Evolutionary conservation across 2,797 vertebrate genomes (phyloP), one percentile per base, ranked within the genome.

Genomic region (Lophotriccus pileatus): DNA sequence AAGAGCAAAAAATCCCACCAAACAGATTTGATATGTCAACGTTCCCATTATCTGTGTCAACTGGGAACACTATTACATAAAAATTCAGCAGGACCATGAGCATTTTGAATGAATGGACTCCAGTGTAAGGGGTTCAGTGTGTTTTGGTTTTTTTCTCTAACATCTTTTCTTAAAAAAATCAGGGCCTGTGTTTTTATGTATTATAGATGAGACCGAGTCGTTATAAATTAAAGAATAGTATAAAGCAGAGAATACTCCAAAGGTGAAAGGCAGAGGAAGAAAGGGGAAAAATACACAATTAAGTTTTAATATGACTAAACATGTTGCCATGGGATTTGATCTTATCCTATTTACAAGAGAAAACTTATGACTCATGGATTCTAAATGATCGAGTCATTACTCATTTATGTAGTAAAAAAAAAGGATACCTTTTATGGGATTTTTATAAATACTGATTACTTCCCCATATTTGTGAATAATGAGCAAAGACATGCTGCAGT

Each of bases 351-450:
- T 97, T 94, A 80, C 96, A 95, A 95, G 91, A 93, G 86, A 93
- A 95, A 89, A 93, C 91, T 95, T 96, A 96, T 97, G 97, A 97
- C 95, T 97, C 97, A 97, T 93, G 90, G 68, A 79, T 95, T 92
- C 95, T 96, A 96, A 94, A 96, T 97, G 87, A 96, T 96, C 52
- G 1, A 97, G 94, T 85, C 92, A 95, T 97, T 97, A 94, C 80
- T 93, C 95, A 96, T 92, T 95, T 94, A 66, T 47, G 84, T 89
- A 96, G 82, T 89, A 85, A 95, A 97, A 94, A 90, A 96, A 96
- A 83, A 28, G 64, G 85, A 37, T 72, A 81, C 90, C 96, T 97
- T 95, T 95, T 96, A 94, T 97, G 96, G 97, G 79, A 92, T 94
- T 87, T 87, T 97, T 97, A 94, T 94, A 92, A 96, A 96, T 93